A percentile compares a stretch with the other conserved stretches of the same genome.
These are phyloP conservation scores for Zootoca vivipara DNA, from an alignment of 2,113 vertebrate species.

Conservation along the genomic window DNA sequence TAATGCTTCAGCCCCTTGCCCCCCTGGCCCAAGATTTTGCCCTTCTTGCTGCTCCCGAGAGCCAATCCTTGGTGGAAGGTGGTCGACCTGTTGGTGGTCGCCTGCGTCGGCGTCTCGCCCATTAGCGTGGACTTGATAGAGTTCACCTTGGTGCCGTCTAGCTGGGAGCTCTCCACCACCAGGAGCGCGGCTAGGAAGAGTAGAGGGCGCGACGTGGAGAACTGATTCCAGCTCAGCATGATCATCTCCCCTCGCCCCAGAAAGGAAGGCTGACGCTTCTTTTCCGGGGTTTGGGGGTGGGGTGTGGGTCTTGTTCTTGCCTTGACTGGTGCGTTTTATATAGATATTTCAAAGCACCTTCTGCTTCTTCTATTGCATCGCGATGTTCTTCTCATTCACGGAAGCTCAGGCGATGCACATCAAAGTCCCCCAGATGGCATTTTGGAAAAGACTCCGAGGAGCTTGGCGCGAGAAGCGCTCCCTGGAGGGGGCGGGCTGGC, in stretches of 20 bases:
- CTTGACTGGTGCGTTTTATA: no score
- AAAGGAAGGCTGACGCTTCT: conserved; percentile 14
- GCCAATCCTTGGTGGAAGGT: conserved; percentile 74
- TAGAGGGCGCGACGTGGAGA: conserved; percentile 79
- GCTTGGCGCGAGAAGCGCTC: not conserved
- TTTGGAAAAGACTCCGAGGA: not conserved
- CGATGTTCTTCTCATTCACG: no score
- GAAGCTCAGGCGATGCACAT: not conserved
- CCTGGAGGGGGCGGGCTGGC: not conserved
- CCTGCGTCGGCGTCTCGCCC: conserved; percentile 82
- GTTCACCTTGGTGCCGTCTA: conserved; percentile 88
- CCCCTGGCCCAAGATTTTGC: conserved; percentile 87
- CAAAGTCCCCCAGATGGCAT: not conserved
- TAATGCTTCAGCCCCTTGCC: conserved; percentile 66
- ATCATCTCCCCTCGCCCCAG: conserved; percentile 77
- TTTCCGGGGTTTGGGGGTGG: not conserved
- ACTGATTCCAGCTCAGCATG: conserved; percentile 80
- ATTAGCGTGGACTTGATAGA: conserved; percentile 88
- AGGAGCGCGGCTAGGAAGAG: conserved; percentile 85
- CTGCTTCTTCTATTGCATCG: no score
- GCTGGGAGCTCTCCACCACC: conserved; percentile 85
- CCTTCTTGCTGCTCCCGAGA: conserved; percentile 85
- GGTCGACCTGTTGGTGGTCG: conserved; percentile 83
- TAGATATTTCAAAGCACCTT: not conserved
- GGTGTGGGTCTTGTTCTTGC: not conserved